Evolutionary conservation across 2,113 vertebrate genomes (phyloP).

Genomic region (Lepus europaeus): DNA sequence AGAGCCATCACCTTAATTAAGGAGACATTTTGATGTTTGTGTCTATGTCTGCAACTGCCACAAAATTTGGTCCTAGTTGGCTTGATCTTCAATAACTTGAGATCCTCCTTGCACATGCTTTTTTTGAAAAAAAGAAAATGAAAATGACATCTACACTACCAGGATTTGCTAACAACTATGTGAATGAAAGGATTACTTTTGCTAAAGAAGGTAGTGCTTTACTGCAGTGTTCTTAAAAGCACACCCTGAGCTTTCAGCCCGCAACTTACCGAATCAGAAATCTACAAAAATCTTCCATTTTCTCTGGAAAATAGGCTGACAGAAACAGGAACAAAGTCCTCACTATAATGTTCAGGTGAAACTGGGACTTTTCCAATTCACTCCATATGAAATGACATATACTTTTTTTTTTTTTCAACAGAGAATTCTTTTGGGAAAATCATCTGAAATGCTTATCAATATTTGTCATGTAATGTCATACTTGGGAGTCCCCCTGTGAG

Average conservation of each 20-base stretch:
- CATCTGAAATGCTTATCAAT: slow-evolving; percentile 51
- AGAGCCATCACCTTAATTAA: slow-evolving; percentile 75
- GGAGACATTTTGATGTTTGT: slow-evolving; percentile 63
- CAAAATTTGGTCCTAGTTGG: slow-evolving; percentile 32
- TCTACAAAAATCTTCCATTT: slow-evolving; percentile 33
- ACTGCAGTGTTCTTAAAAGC: slow-evolving; percentile 35
- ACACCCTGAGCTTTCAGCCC: slow-evolving; percentile 14
- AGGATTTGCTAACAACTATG: background rate
- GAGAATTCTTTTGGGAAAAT: slow-evolving; percentile 37
- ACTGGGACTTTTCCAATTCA: slow-evolving; percentile 11
- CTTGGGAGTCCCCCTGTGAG: background rate
- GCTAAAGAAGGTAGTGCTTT: background rate
- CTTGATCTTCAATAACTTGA: slow-evolving; percentile 36
- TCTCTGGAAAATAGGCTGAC: slow-evolving; percentile 52
- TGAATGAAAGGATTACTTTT: slow-evolving; percentile 44
- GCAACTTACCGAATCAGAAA: background rate
- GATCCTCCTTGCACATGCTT: background rate
- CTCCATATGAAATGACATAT: background rate
- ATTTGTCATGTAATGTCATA: background rate
- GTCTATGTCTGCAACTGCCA: background rate
- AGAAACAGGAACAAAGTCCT: slow-evolving; percentile 45
- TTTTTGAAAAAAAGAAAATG: slow-evolving; percentile 48
- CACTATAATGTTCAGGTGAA: slow-evolving; percentile 30
- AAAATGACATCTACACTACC: background rate
- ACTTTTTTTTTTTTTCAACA: background rate